A percentile compares a stretch with the other conserved stretches of the same genome.
Conservation (phyloP, 1,140 invertebrate species). For the Cataglyphis hispanica region DNA sequence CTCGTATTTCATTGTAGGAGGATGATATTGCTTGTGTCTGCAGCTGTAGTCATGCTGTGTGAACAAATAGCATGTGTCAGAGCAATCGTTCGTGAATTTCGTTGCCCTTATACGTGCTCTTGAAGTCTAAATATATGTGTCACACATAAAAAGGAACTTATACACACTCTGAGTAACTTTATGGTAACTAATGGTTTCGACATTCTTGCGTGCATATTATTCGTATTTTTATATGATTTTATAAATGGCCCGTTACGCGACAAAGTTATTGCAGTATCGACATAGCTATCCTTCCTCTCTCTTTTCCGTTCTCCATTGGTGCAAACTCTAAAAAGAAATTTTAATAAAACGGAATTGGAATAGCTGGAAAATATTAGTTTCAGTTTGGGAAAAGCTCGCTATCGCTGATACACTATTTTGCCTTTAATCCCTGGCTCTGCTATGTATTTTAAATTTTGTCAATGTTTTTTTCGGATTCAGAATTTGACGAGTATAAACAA, state of each 20-base stretch:
- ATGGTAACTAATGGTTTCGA: constrained; percentile 41
- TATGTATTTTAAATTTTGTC: not conserved
- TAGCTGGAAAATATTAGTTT: constrained; percentile 6
- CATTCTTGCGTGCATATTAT: not conserved
- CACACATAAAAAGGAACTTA: not conserved
- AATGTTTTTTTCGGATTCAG: not conserved
- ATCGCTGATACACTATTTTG: not conserved
- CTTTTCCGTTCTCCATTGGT: not conserved
- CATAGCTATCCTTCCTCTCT: not conserved
- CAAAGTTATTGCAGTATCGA: constrained; percentile 16
- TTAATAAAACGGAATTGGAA: constrained; percentile 43
- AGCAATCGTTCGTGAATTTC: constrained; percentile 33
- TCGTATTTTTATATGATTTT: constrained; percentile 28
- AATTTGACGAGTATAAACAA: constrained; percentile 22
- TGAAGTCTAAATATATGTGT: constrained; percentile 6
- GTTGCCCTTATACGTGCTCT: not conserved
- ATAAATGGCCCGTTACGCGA: not conserved
- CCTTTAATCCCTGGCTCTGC: constrained; percentile 15
- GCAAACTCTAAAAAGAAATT: constrained; percentile 41
- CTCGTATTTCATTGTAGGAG: not conserved
- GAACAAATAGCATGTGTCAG: constrained; percentile 16
- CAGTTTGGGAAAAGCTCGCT: not conserved
- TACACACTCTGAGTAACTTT: constrained; percentile 30
- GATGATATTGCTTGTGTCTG: constrained; percentile 25
- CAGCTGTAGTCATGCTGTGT: constrained; percentile 13